These are phyloP conservation scores for Charanyca ferruginea DNA, from an alignment of 2,888 invertebrate genomes.

Conservation along the genomic window DNA sequence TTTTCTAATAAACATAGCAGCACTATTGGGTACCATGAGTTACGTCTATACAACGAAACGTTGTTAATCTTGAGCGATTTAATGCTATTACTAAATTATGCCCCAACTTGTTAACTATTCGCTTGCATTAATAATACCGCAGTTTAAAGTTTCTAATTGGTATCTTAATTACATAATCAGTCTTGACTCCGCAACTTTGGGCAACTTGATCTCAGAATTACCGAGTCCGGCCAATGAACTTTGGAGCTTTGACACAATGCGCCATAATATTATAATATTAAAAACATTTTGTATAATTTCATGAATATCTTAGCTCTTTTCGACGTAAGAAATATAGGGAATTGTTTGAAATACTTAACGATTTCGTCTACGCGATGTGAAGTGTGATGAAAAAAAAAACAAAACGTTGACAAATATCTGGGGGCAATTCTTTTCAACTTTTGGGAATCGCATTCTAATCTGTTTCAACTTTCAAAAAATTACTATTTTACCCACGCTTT, in stretches of 20 bases:
- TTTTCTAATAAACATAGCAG: not conserved
- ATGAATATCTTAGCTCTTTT: not conserved
- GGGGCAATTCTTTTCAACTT: no score
- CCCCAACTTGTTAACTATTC: conserved; percentile 54
- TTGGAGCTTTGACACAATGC: conserved; percentile 4
- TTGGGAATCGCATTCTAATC: no score
- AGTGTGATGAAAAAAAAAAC: not conserved
- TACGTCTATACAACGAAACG: conserved; percentile 10
- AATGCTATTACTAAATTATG: conserved; percentile 39
- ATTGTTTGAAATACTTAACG: not conserved
- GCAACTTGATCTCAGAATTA: conserved; percentile 33
- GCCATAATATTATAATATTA: conserved; percentile 2
- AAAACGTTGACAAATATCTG: not conserved
- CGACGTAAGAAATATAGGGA: not conserved
- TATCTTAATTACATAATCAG: conserved; percentile 62
- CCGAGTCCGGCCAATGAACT: conserved; percentile 33
- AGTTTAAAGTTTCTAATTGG: conserved; percentile 61
- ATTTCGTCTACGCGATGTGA: no score
- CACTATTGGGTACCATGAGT: conserved; percentile 1
- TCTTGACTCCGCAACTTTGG: conserved; percentile 55
- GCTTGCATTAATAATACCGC: conserved; percentile 48
- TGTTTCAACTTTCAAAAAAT: no score
- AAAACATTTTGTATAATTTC: conserved; percentile 1
- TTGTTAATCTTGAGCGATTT: conserved; percentile 26
- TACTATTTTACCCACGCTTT: no score